These are phyloP conservation scores for Malachius bipustulatus DNA, from an alignment of 2,888 invertebrate species.

Conservation along the genomic window DNA sequence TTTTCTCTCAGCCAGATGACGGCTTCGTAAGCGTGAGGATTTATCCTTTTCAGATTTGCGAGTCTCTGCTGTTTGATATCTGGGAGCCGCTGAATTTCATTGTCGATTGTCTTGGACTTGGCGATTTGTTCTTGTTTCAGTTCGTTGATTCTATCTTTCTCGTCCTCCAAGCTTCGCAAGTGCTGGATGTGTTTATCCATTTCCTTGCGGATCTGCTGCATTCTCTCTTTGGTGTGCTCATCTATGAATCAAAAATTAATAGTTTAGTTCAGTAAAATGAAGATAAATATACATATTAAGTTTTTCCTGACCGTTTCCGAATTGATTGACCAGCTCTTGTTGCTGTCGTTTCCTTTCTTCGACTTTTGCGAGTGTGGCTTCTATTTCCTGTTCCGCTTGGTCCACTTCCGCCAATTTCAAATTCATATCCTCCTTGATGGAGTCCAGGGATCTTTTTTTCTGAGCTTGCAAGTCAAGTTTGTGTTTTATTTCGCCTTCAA, in stretches of 20 bases:
- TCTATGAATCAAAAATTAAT: slow-evolving; percentile 28
- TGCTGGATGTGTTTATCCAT: slow-evolving; percentile 35
- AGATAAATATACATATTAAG: no score
- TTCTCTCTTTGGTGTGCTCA: slow-evolving; percentile 33
- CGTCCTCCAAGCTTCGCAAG: slow-evolving; percentile 36
- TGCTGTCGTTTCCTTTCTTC: slow-evolving; percentile 43
- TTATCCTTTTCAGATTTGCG: slow-evolving; percentile 38
- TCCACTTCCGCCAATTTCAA: slow-evolving; percentile 40
- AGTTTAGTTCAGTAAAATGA: no score
- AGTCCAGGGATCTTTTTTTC: slow-evolving; percentile 34
- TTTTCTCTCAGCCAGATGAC: slow-evolving; percentile 64
- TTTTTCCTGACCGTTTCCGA: slow-evolving; percentile 46
- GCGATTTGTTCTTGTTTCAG: slow-evolving; percentile 32
- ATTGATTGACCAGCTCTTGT: slow-evolving; percentile 35
- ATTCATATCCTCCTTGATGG: slow-evolving; percentile 30
- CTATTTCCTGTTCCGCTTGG: slow-evolving; percentile 41
- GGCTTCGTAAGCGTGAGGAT: slow-evolving; percentile 54
- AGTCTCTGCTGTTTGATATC: slow-evolving; percentile 43
- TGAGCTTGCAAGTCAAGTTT: slow-evolving; percentile 11
- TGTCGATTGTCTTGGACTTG: slow-evolving; percentile 33
- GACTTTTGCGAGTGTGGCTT: slow-evolving; percentile 38
- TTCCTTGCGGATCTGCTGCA: slow-evolving; percentile 35
- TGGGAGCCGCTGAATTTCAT: slow-evolving; percentile 37
- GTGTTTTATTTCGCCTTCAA: background rate
- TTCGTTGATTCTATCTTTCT: slow-evolving; percentile 36